These are phyloP conservation scores for Drosophila algonquin DNA, from an alignment of 2,888 invertebrate species.

Conservation along the genomic window DNA sequence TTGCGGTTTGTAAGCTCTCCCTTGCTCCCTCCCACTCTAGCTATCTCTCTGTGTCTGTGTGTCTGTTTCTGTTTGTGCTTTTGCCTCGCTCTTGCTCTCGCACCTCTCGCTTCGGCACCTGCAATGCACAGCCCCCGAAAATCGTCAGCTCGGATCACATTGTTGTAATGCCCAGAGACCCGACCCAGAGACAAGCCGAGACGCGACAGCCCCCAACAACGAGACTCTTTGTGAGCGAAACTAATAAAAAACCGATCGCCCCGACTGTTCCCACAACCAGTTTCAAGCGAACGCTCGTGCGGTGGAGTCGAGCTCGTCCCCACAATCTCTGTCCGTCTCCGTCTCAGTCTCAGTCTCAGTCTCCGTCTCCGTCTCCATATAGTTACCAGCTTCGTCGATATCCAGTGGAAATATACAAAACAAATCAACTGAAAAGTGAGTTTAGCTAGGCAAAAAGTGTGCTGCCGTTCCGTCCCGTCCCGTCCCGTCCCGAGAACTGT, in stretches of 20 bases:
- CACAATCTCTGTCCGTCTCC: constrained; percentile 14
- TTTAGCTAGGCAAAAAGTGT: neutral
- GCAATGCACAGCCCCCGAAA: constrained; percentile 17
- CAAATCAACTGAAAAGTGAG: neutral
- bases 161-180: constrained; percentile 57
- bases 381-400: neutral
- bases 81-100: constrained; percentile 20
- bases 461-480: no score
- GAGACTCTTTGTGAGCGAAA: constrained; percentile 78
- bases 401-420: neutral
- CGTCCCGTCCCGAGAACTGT: neutral
- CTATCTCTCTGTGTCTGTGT: neutral
- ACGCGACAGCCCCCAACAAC: constrained; percentile 63
- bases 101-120: constrained; percentile 43
- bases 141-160: constrained; percentile 26
- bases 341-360: constrained; percentile 1
- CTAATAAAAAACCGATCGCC: constrained; percentile 80
- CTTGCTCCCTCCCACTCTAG: neutral
- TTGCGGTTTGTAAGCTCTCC: constrained; percentile 37
- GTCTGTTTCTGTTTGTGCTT: constrained; percentile 3
- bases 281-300: constrained; percentile 65
- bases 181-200: constrained; percentile 32
- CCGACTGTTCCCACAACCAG: constrained; percentile 80
- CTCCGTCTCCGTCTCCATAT: constrained; percentile 3
- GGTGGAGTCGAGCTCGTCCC: constrained; percentile 49